Conservation (phyloP, 2,113 vertebrate genomes). For the Cervus canadensis region DNA sequence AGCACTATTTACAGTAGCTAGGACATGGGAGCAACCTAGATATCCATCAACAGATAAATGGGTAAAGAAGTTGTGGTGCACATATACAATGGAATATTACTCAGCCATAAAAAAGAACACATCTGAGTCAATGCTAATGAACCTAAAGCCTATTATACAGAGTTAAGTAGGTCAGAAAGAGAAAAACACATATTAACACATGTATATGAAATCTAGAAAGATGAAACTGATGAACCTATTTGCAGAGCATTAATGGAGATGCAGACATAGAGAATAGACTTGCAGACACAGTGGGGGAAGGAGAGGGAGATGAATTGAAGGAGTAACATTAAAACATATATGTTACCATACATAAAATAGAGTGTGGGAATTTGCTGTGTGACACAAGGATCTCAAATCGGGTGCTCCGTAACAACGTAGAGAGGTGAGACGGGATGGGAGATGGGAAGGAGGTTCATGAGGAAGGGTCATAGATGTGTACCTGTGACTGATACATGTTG, state of each 20-base stretch:
- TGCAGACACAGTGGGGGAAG: not conserved
- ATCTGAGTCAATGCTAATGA: not conserved
- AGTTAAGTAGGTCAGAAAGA: not conserved
- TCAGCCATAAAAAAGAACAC: not conserved
- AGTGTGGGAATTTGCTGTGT: not conserved
- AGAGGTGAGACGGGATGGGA: not conserved
- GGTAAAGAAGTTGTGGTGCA: not conserved
- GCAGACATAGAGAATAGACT: not conserved
- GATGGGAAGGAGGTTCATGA: not conserved
- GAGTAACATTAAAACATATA: not conserved
- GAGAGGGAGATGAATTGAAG: not conserved
- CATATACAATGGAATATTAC: not conserved
- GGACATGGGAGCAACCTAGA: not conserved
- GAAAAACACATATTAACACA: not conserved
- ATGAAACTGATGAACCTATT: not conserved
- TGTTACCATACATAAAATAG: not conserved
- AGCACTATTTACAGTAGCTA: not conserved
- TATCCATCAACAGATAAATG: not conserved
- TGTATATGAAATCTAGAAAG: not conserved
- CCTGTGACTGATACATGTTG: not conserved
- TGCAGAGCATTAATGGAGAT: not conserved
- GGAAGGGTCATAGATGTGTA: not conserved
- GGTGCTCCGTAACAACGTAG: not conserved
- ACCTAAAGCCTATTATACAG: not conserved
- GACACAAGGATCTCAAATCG: rapidly evolving